Evolutionary conservation across 2,113 vertebrate genomes (phyloP).

Genomic region (Ramphastos sulfuratus): DNA sequence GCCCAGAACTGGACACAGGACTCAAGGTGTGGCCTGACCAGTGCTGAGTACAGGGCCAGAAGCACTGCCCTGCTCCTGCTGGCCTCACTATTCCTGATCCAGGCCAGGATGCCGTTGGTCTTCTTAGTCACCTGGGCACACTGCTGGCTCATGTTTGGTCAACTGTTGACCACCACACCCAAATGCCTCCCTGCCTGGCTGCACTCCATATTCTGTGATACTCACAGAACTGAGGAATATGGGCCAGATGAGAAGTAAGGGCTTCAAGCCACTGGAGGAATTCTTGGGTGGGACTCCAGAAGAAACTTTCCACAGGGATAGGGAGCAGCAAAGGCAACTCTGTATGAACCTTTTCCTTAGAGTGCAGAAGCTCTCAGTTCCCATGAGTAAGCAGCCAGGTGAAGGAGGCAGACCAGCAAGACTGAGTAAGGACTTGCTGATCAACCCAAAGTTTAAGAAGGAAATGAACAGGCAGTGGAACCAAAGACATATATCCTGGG

Average conservation of each 20-base stretch:
- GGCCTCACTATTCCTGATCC: too few species aligned
- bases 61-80: too few species aligned
- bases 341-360: background rate
- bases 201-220: background rate
- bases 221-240: background rate
- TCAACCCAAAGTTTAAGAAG: background rate
- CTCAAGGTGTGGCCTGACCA: too few species aligned
- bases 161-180: too few species aligned
- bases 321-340: background rate
- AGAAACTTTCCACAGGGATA: background rate
- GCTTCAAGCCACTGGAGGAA: background rate
- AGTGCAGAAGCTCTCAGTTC: background rate
- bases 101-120: too few species aligned
- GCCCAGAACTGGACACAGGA: too few species aligned
- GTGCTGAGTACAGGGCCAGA: too few species aligned
- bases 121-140: too few species aligned
- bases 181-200: too few species aligned
- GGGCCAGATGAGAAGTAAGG: background rate
- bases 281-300: background rate
- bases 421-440: background rate
- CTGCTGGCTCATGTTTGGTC: too few species aligned
- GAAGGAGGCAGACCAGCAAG: background rate
- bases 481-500: too few species aligned
- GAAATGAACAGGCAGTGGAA: too few species aligned
- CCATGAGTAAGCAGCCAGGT: background rate